Percentiles rank a stretch among this genome's conserved stretches.
phyloP scores from a whole-genome alignment of 2,797 vertebrate genomes.

The Diplodus sargus region DNA sequence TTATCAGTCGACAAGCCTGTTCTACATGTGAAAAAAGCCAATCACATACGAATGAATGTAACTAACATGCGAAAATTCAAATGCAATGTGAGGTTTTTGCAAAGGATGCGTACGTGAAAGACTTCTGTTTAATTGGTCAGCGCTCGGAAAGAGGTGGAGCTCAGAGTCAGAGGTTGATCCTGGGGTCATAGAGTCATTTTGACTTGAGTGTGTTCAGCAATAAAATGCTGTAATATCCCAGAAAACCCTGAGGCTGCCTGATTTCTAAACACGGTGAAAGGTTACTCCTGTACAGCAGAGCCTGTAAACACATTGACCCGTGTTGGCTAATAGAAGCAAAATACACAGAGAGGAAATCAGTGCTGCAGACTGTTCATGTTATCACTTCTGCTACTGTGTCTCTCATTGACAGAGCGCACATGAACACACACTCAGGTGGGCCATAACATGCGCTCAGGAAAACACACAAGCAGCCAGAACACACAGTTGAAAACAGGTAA shows the following conservation, averaged over 20 bases:
- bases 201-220: conserved; percentile 13
- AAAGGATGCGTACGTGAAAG: not conserved
- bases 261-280: conserved; percentile 61
- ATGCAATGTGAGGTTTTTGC: no score
- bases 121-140: not conserved
- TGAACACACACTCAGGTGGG: not conserved
- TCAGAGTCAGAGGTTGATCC: conserved; percentile 36
- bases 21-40: no score
- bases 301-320: conserved; percentile 46
- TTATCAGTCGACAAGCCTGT: no score
- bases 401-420: not conserved
- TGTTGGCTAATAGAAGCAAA: conserved; percentile 48
- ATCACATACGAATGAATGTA: no score
- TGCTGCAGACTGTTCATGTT: conserved; percentile 35
- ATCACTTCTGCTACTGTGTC: conserved; percentile 24
- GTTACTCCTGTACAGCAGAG: conserved; percentile 49
- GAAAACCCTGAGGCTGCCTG: conserved; percentile 33
- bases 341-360: conserved; percentile 47
- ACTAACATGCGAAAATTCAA: no score
- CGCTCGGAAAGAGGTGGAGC: not conserved
- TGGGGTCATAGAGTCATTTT: conserved; percentile 15
- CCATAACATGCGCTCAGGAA: conserved; percentile 29
- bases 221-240: conserved; percentile 45
- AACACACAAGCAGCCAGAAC: conserved; percentile 19
- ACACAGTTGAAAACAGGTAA: conserved; percentile 48